Evolutionary conservation across 2,797 vertebrate species (phyloP).

Genomic region (Sibirionetta formosa): DNA sequence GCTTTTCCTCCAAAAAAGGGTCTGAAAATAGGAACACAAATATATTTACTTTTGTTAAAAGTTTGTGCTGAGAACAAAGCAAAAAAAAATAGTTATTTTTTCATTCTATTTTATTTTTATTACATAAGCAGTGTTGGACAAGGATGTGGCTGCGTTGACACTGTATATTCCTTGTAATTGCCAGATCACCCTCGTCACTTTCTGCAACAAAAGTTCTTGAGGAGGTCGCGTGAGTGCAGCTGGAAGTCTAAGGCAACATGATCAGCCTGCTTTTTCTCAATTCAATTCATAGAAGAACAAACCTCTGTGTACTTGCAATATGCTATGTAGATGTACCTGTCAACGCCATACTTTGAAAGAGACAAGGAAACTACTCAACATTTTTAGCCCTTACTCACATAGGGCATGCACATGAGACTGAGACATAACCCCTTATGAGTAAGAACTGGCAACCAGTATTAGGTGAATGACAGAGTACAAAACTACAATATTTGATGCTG

Average conservation of each 20-base stretch:
- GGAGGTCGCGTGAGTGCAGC: background rate
- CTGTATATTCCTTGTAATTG: background rate
- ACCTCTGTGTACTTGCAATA: background rate
- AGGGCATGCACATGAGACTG: background rate
- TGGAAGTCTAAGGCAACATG: background rate
- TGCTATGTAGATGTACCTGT: background rate
- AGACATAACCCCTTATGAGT: background rate
- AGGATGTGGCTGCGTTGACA: background rate
- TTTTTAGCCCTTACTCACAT: background rate
- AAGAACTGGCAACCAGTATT: background rate
- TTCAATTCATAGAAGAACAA: background rate
- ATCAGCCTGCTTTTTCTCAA: fast-evolving
- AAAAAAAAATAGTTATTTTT: background rate
- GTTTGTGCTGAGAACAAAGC: background rate
- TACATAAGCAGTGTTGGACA: background rate
- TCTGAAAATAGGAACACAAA: background rate
- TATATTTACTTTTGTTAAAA: background rate
- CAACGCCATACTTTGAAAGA: background rate
- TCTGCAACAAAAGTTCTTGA: background rate
- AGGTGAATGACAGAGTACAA: background rate
- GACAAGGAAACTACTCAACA: background rate
- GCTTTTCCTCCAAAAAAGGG: background rate
- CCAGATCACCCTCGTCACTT: background rate
- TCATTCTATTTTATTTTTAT: background rate
- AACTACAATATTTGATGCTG: background rate